phyloP scores from a whole-genome alignment of 2,113 vertebrate species.

The Anser cygnoides region DNA sequence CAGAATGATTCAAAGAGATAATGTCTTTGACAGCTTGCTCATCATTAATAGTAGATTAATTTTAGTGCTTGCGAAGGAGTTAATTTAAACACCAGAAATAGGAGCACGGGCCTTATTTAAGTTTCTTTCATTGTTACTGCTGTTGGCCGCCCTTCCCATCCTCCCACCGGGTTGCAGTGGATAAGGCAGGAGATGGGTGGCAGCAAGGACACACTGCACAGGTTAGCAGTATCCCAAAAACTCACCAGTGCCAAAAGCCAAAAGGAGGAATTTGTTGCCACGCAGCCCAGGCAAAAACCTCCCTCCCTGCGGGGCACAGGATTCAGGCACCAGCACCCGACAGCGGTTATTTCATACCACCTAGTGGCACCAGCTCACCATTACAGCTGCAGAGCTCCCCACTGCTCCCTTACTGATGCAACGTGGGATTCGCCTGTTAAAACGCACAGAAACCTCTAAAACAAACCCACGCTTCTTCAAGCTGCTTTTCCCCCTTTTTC shows the following conservation, averaged over 20 bases:
- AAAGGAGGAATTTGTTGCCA: neutral
- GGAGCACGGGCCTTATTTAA: rapidly evolving
- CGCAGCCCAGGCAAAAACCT: rapidly evolving
- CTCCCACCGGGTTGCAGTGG: neutral
- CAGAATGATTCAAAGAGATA: neutral
- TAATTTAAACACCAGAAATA: neutral
- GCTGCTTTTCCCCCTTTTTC: neutral
- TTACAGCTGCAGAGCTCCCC: neutral
- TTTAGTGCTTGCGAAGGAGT: neutral
- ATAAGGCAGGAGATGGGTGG: neutral
- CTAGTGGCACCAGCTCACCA: neutral
- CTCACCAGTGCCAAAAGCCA: rapidly evolving
- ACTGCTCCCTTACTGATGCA: rapidly evolving
- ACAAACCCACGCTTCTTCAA: neutral
- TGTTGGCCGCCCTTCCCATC: neutral
- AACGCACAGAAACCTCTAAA: neutral
- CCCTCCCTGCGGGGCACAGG: neutral
- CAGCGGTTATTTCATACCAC: neutral
- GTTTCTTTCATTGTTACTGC: neutral
- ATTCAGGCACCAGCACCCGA: no score
- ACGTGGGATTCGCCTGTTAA: rapidly evolving
- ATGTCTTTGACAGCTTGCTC: rapidly evolving
- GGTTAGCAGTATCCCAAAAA: neutral
- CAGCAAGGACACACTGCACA: rapidly evolving
- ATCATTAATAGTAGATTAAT: neutral